These are phyloP conservation scores for Drosophila leontia DNA, from an alignment of 1,140 invertebrate genomes.

Conservation along the genomic window DNA sequence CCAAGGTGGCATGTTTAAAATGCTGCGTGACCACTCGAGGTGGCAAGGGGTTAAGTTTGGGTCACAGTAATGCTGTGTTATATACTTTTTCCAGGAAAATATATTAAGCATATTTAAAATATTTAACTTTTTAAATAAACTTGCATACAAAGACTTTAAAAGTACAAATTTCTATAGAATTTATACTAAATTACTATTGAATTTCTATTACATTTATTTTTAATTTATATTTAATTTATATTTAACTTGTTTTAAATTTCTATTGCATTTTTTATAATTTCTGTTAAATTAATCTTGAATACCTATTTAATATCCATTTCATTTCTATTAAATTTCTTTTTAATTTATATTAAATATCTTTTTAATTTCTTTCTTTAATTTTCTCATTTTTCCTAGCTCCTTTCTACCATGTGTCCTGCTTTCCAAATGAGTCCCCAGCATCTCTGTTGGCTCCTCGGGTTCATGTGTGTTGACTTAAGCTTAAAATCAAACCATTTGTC, in stretches of 20 bases:
- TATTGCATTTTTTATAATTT: background rate
- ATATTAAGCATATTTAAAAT: background rate
- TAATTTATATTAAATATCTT: background rate
- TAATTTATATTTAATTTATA: background rate
- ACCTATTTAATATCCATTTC: background rate
- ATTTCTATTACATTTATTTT: background rate
- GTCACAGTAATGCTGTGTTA: constrained; percentile 13
- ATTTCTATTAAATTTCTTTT: background rate
- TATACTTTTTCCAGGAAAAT: background rate
- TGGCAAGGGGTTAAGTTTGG: constrained; percentile 23
- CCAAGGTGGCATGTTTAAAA: constrained; percentile 76
- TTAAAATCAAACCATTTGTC: constrained; percentile 82
- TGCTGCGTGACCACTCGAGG: constrained; percentile 19
- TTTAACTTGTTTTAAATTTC: background rate
- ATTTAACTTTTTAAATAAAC: no score
- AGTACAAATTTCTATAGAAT: background rate
- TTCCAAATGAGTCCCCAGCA: constrained; percentile 13
- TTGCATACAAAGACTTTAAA: background rate
- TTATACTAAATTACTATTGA: background rate
- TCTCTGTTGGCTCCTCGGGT: constrained; percentile 18
- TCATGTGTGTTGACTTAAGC: constrained; percentile 67
- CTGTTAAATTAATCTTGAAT: background rate
- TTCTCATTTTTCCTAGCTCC: background rate
- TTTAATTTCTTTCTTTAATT: background rate
- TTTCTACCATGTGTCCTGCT: background rate